A percentile compares a stretch with the other conserved stretches of the same genome.
Conservation (phyloP, 2,888 invertebrate species). For the Himalopsyche kuldschensis region DNA sequence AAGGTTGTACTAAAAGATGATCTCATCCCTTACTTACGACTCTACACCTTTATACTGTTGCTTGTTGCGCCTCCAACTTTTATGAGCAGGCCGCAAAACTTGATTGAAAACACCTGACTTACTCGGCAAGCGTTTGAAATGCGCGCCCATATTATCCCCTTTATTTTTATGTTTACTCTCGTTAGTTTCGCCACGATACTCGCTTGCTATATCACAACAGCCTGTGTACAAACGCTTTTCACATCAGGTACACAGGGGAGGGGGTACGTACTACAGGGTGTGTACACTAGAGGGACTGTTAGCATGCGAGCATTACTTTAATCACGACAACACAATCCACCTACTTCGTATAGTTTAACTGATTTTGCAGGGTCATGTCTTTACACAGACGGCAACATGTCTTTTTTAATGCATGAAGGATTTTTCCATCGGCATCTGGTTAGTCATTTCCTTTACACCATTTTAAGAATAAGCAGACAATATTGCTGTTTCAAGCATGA, state of each 20-base stretch:
- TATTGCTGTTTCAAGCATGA: no score
- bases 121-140: neutral
- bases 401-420: no score
- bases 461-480: no score
- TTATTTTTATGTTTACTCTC: conserved; percentile 32
- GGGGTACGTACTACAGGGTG: no score
- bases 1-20: no score
- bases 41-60: no score
- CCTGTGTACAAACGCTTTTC: neutral
- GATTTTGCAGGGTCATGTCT: neutral
- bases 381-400: no score
- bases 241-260: neutral
- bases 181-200: conserved; percentile 19
- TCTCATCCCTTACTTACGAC: no score
- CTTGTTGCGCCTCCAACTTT: no score
- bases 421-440: no score
- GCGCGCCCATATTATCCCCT: conserved; percentile 25
- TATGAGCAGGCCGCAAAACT: no score
- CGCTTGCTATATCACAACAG: neutral
- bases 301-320: conserved; percentile 31
- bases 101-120: neutral
- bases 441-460: no score
- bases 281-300: neutral
- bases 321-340: conserved; percentile 9
- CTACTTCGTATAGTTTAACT: neutral